Percentiles rank a stretch among this genome's conserved stretches.
Evolutionary conservation across 2,797 vertebrate species (phyloP).

Genomic region (Cyclura pinguis): DNA sequence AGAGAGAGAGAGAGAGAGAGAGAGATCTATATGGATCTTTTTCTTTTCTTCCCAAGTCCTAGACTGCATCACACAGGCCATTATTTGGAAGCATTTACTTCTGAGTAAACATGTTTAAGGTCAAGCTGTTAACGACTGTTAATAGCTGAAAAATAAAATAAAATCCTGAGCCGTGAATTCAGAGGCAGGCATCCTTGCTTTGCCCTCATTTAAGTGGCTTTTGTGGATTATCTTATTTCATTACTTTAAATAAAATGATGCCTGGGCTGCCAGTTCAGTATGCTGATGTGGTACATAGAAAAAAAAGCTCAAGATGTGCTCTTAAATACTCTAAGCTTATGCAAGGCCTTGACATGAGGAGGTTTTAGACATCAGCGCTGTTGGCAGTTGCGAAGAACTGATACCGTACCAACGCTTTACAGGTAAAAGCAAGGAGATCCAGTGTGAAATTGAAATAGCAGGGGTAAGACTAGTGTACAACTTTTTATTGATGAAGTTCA

Average conservation of each 20-base stretch:
- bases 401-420: conserved; percentile 28
- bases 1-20: not conserved
- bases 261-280: conserved; percentile 43
- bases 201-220: conserved; percentile 43
- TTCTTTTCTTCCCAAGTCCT: not conserved
- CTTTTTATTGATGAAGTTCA: conserved; percentile 70
- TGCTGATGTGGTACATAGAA: conserved; percentile 44
- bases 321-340: conserved; percentile 64
- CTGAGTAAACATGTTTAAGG: conserved; percentile 13
- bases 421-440: conserved; percentile 60
- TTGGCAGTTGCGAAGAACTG: conserved; percentile 68
- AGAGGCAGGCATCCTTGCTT: conserved; percentile 47
- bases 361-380: conserved; percentile 54
- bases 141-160: conserved; percentile 10
- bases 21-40: not conserved
- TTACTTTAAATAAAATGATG: conserved; percentile 60
- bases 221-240: conserved; percentile 69
- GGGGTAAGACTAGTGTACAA: conserved; percentile 59
- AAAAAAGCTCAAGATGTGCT: conserved; percentile 49
- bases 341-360: conserved; percentile 56
- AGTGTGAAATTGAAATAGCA: conserved; percentile 59
- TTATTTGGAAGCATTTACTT: conserved; percentile 2
- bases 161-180: conserved; percentile 42
- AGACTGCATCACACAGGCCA: not conserved
- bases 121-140: conserved; percentile 4